phyloP scores from a whole-genome alignment of 2,797 vertebrate species.

The Huso huso region DNA sequence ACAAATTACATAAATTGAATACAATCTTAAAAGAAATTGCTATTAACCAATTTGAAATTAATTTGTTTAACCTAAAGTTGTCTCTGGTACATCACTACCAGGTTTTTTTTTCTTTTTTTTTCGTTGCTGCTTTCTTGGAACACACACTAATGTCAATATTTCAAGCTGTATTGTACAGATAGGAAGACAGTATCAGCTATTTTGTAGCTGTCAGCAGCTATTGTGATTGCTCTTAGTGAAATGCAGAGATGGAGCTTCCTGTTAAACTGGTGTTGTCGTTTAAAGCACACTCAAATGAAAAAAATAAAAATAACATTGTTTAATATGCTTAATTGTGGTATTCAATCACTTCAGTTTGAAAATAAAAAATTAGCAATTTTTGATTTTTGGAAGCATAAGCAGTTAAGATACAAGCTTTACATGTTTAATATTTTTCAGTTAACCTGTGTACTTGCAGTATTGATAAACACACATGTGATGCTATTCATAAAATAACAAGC shows the following conservation, averaged over 20 bases:
- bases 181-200: conserved; percentile 28
- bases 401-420: no score
- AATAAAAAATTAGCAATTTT: no score
- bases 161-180: conserved; percentile 35
- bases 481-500: no score
- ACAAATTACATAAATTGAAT: no score
- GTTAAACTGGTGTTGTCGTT: conserved; percentile 22
- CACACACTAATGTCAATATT: conserved; percentile 27
- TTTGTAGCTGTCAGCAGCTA: conserved; percentile 13
- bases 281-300: neutral
- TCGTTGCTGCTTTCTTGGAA: conserved; percentile 16
- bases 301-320: no score
- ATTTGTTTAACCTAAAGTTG: neutral
- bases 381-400: no score
- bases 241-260: conserved; percentile 32
- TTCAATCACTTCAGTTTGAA: no score
- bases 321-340: no score
- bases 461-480: no score
- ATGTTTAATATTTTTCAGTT: no score
- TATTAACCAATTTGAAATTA: neutral
- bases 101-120: conserved; percentile 23
- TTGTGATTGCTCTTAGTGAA: conserved; percentile 27
- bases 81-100: neutral
- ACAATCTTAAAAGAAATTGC: neutral
- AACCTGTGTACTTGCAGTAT: no score